These are phyloP conservation scores for Nasonovia ribisnigri DNA, from an alignment of 2,888 invertebrate species.

Conservation along the genomic window DNA sequence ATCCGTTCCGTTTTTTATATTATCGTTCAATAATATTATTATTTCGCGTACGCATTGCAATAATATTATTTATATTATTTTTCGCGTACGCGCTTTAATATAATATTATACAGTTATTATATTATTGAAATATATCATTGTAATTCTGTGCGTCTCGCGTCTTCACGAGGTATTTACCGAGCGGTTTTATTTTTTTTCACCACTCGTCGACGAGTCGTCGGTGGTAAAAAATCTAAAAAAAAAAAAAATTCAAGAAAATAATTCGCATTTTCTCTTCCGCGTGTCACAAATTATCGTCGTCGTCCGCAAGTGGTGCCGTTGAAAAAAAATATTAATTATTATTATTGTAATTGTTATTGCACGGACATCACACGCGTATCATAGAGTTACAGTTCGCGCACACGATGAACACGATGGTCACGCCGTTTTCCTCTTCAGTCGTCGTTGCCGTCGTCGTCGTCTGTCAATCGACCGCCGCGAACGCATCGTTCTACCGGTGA, in stretches of 20 bases:
- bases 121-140: not conserved
- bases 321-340: not conserved
- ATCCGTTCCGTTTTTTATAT: not conserved
- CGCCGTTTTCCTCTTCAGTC: not conserved
- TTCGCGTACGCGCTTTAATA: not conserved
- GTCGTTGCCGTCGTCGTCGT: conserved; percentile 6
- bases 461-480: not conserved
- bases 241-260: not conserved
- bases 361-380: not conserved
- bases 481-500: conserved; percentile 39
- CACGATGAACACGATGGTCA: conserved; percentile 32
- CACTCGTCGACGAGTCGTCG: not conserved
- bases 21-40: not conserved
- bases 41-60: not conserved
- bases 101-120: not conserved
- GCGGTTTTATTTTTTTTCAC: not conserved
- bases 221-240: not conserved
- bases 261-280: not conserved
- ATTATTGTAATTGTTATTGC: not conserved
- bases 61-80: not conserved
- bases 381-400: not conserved
- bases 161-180: conserved; percentile 47
- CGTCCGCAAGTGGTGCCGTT: not conserved
- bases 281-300: not conserved
- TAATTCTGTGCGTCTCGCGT: conserved; percentile 34